Evolutionary conservation across 2,888 invertebrate species (phyloP).

Genomic region (Trissonchulus sp.): DNA sequence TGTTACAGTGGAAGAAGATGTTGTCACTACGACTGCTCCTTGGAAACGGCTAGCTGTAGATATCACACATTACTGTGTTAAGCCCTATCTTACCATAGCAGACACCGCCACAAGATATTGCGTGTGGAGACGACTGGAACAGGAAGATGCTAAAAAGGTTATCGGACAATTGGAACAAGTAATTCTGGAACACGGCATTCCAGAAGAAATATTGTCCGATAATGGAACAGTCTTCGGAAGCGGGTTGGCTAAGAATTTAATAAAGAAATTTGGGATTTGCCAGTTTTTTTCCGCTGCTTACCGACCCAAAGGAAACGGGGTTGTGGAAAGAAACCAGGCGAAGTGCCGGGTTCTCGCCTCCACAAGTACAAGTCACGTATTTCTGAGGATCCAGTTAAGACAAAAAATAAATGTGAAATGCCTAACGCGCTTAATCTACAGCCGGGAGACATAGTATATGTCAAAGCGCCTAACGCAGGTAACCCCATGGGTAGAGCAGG

Average conservation of each 20-base stretch:
- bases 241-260: background rate
- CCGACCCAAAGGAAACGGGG: slow-evolving; percentile 12
- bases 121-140: background rate
- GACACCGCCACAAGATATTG: slow-evolving; percentile 15
- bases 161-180: background rate
- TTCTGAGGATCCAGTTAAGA: no score
- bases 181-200: slow-evolving; percentile 10
- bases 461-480: background rate
- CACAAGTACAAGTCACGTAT: no score
- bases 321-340: background rate
- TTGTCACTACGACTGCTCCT: background rate
- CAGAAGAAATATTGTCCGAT: slow-evolving; percentile 16
- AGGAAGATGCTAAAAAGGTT: slow-evolving; percentile 1
- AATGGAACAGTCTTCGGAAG: slow-evolving; percentile 13
- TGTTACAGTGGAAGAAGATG: background rate
- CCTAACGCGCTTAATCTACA: no score
- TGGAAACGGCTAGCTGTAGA: slow-evolving; percentile 18
- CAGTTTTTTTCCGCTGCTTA: slow-evolving; percentile 14
- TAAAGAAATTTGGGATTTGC: background rate
- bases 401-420: no score
- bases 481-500: background rate
- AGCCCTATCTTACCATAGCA: slow-evolving; percentile 20
- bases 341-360: background rate
- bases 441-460: background rate
- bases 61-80: background rate